phyloP scores from a whole-genome alignment of 1,140 invertebrate species.

The Scaptodrosophila lebanonensis region DNA sequence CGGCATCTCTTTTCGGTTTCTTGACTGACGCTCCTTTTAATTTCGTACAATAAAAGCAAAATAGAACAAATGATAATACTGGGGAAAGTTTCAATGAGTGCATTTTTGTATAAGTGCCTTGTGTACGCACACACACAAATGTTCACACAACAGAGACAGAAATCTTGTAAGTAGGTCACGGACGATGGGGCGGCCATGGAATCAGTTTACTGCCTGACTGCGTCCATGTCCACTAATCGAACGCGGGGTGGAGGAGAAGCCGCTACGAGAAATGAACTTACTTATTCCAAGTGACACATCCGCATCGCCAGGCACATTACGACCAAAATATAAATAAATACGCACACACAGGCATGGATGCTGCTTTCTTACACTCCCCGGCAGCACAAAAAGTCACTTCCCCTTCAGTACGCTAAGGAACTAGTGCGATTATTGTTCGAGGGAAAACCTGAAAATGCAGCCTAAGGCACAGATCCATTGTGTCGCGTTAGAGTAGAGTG shows the following conservation, averaged over 20 bases:
- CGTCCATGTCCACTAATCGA: not conserved
- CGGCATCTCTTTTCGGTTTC: not conserved
- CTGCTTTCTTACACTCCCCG: too few relatives aligned
- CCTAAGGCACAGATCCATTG: too few relatives aligned
- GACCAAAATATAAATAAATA: conserved; percentile 59
- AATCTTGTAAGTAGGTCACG: conserved; percentile 54
- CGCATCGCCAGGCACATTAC: conserved; percentile 57
- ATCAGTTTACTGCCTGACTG: conserved; percentile 33
- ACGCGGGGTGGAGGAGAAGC: conserved; percentile 16
- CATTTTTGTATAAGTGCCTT: conserved; percentile 48
- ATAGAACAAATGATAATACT: conserved; percentile 66
- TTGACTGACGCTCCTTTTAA: conserved; percentile 43
- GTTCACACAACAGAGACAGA: conserved; percentile 11
- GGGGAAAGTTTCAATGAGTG: conserved; percentile 49
- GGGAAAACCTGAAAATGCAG: too few relatives aligned
- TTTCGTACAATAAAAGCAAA: conserved; percentile 64
- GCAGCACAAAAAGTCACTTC: too few relatives aligned
- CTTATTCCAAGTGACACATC: conserved; percentile 51
- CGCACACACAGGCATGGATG: conserved; percentile 17
- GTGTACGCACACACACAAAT: conserved; percentile 18
- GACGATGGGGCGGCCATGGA: conserved; percentile 13
- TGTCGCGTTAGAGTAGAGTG: too few relatives aligned
- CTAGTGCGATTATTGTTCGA: too few relatives aligned
- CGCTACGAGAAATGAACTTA: not conserved
- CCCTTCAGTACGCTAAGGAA: too few relatives aligned